These are phyloP conservation scores for Phyllotreta striolata DNA, from an alignment of 2,888 invertebrate species.

Conservation along the genomic window DNA sequence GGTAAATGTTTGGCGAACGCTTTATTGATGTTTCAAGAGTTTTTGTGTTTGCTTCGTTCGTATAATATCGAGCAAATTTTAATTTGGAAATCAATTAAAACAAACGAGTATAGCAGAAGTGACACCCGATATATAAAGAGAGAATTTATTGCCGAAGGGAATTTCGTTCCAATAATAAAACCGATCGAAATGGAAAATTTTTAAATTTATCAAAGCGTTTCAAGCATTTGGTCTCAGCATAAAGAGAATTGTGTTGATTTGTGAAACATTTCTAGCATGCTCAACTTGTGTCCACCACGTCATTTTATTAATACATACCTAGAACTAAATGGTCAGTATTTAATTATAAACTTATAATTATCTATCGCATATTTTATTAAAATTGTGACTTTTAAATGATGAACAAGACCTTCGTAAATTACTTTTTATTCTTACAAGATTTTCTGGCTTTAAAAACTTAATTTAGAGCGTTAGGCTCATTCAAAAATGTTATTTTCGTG, in stretches of 20 bases:
- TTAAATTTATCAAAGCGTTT: neutral
- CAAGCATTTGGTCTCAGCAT: slow-evolving; percentile 28
- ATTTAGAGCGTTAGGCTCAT: no score
- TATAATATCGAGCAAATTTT: slow-evolving; percentile 2
- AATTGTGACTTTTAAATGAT: no score
- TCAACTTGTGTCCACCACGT: slow-evolving; percentile 62
- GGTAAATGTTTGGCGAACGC: slow-evolving; percentile 9
- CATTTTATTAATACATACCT: slow-evolving; percentile 60
- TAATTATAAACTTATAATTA: slow-evolving; percentile 25
- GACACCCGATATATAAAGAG: no score
- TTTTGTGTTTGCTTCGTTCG: slow-evolving; percentile 3
- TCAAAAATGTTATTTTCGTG: no score
- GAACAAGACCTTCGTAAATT: neutral
- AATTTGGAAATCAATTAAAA: slow-evolving; percentile 1
- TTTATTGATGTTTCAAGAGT: slow-evolving; percentile 14
- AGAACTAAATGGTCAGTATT: slow-evolving; percentile 50
- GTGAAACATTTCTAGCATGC: slow-evolving; percentile 45
- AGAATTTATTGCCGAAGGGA: no score
- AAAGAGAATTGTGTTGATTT: slow-evolving; percentile 25
- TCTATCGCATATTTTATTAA: slow-evolving; percentile 19
- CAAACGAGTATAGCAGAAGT: no score
- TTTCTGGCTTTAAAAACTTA: no score
- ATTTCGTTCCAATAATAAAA: neutral
- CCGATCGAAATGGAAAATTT: neutral
- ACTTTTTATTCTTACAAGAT: neutral